Base-by-base conservation (phyloP, 1,140 invertebrate species). In the Cyrtorhinus lividipennis region DNA sequence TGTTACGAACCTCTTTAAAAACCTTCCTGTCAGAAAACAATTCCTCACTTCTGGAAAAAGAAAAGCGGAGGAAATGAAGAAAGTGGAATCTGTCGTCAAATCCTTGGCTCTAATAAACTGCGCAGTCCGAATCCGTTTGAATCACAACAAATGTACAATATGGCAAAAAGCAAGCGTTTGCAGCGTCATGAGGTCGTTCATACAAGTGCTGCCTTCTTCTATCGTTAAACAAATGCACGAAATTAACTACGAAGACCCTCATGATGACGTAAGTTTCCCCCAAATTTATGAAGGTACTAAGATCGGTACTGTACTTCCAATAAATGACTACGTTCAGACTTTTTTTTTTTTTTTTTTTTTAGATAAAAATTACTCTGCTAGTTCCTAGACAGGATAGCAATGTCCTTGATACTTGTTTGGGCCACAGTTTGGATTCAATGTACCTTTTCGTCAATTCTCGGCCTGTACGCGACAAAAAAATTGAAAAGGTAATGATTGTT, bases 1-100 rank as follows among this genome's bases (percentile, higher is more conserved):
- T 66, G 77, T 79, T 2, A 72, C 63, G 45, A 73, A 80, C 63
- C 67, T 86, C 30, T 86, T 85, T 69, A 78, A 77, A 68, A 77
- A 79, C 56, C 64, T 83, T 18, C 83, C 84, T 58, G 84, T 86
- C 0, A 72, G 84, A 53, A 74, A 73, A 68, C 79, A 85, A 70
- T 77, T 76, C 63, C 77, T 82, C 57, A 77, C 70, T 53, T 75
- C 73, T 45, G 66, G 68, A 13, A 79, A 76, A 64, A 74, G 73
- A 64, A 71, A 75, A 20, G 78, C 74, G 65, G 78, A 83, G 57
- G 80, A 83, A 67, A 65, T 84, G 13, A 83, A 80, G 72, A 75
- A 75, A 66, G 71, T 81, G 22, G 82, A 85, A 71, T 72, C 71
- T 44, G 66, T 83, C 20, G 70, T 84, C 10, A 78, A 80, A 69